These are phyloP conservation scores for Dichetophora obliterata DNA, from an alignment of 2,888 invertebrate species.

Conservation along the genomic window DNA sequence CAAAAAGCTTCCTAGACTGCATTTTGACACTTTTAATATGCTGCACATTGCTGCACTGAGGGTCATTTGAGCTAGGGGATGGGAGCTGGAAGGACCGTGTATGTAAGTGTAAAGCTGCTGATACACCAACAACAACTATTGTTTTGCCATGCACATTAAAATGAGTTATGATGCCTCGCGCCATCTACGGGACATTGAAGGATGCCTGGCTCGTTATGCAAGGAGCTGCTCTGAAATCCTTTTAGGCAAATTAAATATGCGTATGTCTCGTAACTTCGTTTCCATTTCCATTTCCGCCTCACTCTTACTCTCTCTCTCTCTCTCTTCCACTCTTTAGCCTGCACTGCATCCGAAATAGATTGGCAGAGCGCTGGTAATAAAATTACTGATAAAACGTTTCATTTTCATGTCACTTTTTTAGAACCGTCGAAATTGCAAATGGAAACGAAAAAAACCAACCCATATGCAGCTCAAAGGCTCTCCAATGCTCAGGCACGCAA, in stretches of 20 bases:
- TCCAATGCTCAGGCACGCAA: slow-evolving; percentile 29
- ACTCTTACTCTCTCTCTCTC: too few relatives aligned
- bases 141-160: slow-evolving; percentile 20
- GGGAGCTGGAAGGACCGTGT: background rate
- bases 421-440: background rate
- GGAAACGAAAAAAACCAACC: background rate
- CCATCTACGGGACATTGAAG: background rate
- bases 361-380: background rate
- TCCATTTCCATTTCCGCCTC: background rate
- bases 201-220: background rate
- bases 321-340: background rate
- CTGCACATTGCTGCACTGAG: background rate
- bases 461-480: background rate
- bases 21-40: slow-evolving; percentile 29
- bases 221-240: background rate
- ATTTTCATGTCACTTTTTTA: slow-evolving; percentile 6
- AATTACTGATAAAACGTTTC: slow-evolving; percentile 27
- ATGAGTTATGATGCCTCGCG: slow-evolving; percentile 29
- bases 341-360: background rate
- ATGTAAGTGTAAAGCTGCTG: background rate
- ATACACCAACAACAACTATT: background rate
- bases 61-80: background rate
- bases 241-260: slow-evolving; percentile 30
- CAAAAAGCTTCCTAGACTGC: slow-evolving; percentile 1
- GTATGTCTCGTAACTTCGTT: slow-evolving; percentile 1